Conservation (phyloP, 2,113 vertebrate species). For the Cromileptes altivelis region DNA sequence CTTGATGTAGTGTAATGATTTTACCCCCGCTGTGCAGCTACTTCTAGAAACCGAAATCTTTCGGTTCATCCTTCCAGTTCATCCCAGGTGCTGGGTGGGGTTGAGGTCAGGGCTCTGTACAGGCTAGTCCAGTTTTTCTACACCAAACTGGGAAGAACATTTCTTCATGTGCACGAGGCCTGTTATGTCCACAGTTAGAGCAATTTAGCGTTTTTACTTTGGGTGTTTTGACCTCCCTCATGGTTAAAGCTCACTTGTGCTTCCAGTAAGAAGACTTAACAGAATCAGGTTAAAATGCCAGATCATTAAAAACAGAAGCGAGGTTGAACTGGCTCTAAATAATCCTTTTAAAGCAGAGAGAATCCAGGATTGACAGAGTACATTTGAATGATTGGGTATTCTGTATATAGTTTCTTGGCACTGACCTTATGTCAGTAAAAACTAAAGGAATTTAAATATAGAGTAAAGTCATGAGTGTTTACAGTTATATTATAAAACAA, state of each 20-base stretch:
- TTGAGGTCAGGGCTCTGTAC: not conserved
- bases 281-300: slow-evolving; percentile 11
- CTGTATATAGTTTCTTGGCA: slow-evolving; percentile 41
- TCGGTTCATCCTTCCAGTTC: not conserved
- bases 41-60: too few relatives aligned
- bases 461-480: slow-evolving; percentile 74
- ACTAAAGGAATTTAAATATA: slow-evolving; percentile 71
- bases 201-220: not conserved
- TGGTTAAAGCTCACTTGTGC: not conserved
- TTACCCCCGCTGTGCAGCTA: too few relatives aligned
- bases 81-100: not conserved
- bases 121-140: not conserved
- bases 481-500: slow-evolving; percentile 80
- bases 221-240: not conserved
- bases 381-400: slow-evolving; percentile 38
- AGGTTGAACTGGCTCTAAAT: slow-evolving; percentile 17
- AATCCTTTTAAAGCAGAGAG: slow-evolving; percentile 21
- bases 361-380: slow-evolving; percentile 25
- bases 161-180: not conserved
- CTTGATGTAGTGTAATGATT: too few relatives aligned
- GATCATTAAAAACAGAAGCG: slow-evolving; percentile 27
- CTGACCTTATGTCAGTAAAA: slow-evolving; percentile 38
- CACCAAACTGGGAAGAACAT: not conserved
- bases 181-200: not conserved
- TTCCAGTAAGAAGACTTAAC: slow-evolving; percentile 3